A percentile compares a stretch with the other conserved stretches of the same genome.
phyloP scores from a whole-genome alignment of 2,888 invertebrate genomes.

The Ptilodon capucinus region DNA sequence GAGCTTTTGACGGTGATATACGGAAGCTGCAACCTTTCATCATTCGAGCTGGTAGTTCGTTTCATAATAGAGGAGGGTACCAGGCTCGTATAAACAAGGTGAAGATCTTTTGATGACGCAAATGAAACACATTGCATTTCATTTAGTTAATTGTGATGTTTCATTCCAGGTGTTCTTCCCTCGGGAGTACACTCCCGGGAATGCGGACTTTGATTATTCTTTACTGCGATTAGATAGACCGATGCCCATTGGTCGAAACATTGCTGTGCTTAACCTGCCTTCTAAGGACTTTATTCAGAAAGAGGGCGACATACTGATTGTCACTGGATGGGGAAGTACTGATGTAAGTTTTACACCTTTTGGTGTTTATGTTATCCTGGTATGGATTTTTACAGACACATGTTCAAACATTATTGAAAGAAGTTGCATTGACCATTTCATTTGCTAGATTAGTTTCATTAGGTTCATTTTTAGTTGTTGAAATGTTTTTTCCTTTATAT shows the following conservation, averaged over 20 bases:
- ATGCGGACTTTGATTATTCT: slow-evolving; percentile 67
- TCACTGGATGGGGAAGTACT: slow-evolving; percentile 76
- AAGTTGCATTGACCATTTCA: too few species aligned
- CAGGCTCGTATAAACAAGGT: slow-evolving; percentile 73
- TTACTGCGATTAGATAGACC: slow-evolving; percentile 66
- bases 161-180: slow-evolving; percentile 69
- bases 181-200: slow-evolving; percentile 55
- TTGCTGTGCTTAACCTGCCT: slow-evolving; percentile 71
- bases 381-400: not conserved
- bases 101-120: not conserved
- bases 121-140: too few species aligned
- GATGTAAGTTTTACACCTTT: slow-evolving; percentile 50
- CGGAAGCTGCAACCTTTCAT: slow-evolving; percentile 60
- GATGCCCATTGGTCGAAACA: slow-evolving; percentile 71
- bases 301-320: slow-evolving; percentile 64
- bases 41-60: slow-evolving; percentile 70
- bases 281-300: slow-evolving; percentile 59
- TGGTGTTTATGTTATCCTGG: not conserved
- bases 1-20: slow-evolving; percentile 57
- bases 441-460: too few species aligned
- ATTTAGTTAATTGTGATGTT: not conserved
- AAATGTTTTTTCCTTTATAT: not conserved
- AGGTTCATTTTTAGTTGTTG: too few species aligned
- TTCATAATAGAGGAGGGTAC: slow-evolving; percentile 71
- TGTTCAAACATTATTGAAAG: too few species aligned